Conservation (phyloP, 1,140 invertebrate species). For the Doryteuthis pealeii region DNA sequence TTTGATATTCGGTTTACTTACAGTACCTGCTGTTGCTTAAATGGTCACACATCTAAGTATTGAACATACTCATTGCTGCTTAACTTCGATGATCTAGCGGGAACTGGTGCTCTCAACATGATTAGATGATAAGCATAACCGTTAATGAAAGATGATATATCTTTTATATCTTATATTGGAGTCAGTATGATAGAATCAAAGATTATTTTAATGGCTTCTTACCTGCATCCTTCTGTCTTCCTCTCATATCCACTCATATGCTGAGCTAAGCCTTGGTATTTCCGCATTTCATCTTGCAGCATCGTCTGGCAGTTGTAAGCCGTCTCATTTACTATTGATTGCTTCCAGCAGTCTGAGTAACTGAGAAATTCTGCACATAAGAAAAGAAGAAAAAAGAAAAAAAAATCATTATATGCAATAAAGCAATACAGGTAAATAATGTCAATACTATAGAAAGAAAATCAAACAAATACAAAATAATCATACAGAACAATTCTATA, state of each 20-base stretch:
- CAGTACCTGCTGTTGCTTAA: too few relatives aligned
- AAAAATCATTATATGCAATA: neutral
- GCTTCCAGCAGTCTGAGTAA: slow-evolving; percentile 8
- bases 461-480: neutral
- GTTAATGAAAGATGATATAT: too few relatives aligned
- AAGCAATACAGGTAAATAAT: neutral
- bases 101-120: too few relatives aligned
- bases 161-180: too few relatives aligned
- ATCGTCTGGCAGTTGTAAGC: neutral
- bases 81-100: too few relatives aligned
- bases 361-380: neutral
- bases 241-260: neutral
- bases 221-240: slow-evolving; percentile 2
- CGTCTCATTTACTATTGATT: slow-evolving; percentile 3
- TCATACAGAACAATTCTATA: neutral
- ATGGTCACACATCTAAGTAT: too few relatives aligned
- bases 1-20: too few relatives aligned
- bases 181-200: too few relatives aligned
- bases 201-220: neutral
- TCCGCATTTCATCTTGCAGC: slow-evolving; percentile 2
- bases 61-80: too few relatives aligned
- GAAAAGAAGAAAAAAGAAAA: neutral
- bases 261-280: neutral
- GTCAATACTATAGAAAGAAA: neutral
- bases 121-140: too few relatives aligned